Evolutionary conservation across 2,797 vertebrate species (phyloP), one percentile per base, ranked within the genome.

Genomic region (Muraenolepis orangiensis): DNA sequence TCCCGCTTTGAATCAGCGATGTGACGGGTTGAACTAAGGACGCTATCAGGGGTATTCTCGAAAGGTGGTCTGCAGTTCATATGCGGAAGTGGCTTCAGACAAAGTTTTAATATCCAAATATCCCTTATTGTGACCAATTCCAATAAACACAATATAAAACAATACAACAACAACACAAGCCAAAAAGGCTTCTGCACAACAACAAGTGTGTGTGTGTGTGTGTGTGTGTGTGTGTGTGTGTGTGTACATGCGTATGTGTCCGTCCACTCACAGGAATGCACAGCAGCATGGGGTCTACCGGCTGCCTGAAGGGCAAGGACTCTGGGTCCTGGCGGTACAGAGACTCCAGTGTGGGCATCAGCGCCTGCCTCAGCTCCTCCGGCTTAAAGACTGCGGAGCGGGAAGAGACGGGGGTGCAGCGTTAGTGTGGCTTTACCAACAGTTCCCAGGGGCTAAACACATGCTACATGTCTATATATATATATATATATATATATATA

Each of bases 241-340:
- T 57, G 46, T n/a, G n/a, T n/a, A n/a, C n/a, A 1, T 57, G 46
- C 10, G 12, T n/a, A 20, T 57, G 8, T 28, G 34, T 23, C n/a
- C n/a, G 51, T 57, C 42, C 10, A 96, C 97, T 96, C 82, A 99
- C 98, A 32, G 98, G 98, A 84, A 99, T 99, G 80, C 98, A 96
- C 76, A 99, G 87, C 14, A 96, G 91, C 82, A 95, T 94, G 23
- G 98, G 98, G 88, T 99, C 97, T 76, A 99, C 98, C 31, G 98
- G 98, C 85, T 99, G 98, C 72, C 98, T 93, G 84, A 99, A 99
- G 51, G 98, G 98, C 64, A 99, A 91, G 0, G 98, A 99, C 91
- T 99, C 98, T 0, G 98, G 98, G 88, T 99, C 98, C 90, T 99
- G 98, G 34, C 96, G 94, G 90, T 99, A 99, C 75, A 99, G 92